Evolutionary conservation across 2,113 vertebrate species (phyloP), one percentile per base, ranked within the genome.

Genomic region (Otocyon megalotis): DNA sequence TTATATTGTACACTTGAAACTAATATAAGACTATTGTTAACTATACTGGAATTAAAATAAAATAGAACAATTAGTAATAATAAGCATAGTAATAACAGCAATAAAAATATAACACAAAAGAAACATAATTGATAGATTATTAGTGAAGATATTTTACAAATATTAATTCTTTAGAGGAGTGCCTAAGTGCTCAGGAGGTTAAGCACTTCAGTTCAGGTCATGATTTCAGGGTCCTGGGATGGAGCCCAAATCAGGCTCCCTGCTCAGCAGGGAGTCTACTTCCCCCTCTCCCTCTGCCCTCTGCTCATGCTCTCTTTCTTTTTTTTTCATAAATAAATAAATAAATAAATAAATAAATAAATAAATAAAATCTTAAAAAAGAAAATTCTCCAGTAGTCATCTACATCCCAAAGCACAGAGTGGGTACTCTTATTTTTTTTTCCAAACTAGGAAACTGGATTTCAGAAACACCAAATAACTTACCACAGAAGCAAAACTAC

Each of bases 351-450:
- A 65, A 30, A 65, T 28, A 65, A 32, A 56, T 58, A 58, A 58
- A 58, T 58, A 58, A 19, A 58, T 58, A 58, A 58, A 20, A 58
- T 58, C 56, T 67, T 3, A 43, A 43, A 43, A 43, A 9, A 69
- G 28, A 63, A 69, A 69, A 20, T 20, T 69, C 60, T 76, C 3
- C 13, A n/a, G 20, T 17, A 84, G 22, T 88, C 2, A 13, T 89
- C 30, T 83, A 7, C 13, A 76, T 11, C 28, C 19, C 30, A 80
- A 80, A 81, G 12, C 14, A 77, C 28, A 69, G 16, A 2, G 5
- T 37, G 30, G 10, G 30, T n/a, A 77, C 48, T 94, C 72, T 79
- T 48, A 84, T 79, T 95, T 93, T 80, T 13, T 71, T 80, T 88
- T 94, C 37, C 79, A 77, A 56, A 77, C 65, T 56, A 92, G 60